Conservation (phyloP, 2,797 vertebrate genomes). For the Spea hammondii region DNA sequence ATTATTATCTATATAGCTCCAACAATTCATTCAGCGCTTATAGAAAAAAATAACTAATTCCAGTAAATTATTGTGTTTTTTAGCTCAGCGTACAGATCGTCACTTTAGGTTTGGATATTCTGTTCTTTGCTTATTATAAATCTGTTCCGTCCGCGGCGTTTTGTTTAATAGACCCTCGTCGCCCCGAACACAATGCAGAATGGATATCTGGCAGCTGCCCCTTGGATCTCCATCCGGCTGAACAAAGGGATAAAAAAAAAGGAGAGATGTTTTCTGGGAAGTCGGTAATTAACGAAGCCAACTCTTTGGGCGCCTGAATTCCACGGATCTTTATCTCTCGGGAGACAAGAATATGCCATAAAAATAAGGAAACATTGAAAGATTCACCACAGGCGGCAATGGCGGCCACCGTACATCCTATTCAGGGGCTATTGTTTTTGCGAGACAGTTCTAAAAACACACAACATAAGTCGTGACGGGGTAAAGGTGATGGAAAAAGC, state of each 20-base stretch:
- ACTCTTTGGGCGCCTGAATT: conserved; percentile 37
- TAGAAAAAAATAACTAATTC: too few relatives aligned
- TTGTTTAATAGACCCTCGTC: neutral
- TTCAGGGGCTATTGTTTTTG: too few relatives aligned
- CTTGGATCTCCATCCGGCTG: conserved; percentile 22
- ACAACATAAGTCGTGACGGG: too few relatives aligned
- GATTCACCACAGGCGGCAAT: conserved; percentile 11
- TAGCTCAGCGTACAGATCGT: too few relatives aligned
- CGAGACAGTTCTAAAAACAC: too few relatives aligned
- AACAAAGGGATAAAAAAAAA: conserved; percentile 32
- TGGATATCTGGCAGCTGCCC: conserved; percentile 43
- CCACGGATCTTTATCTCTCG: conserved; percentile 23
- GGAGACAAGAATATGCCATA: conserved; percentile 34
- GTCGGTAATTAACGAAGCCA: conserved; percentile 28
- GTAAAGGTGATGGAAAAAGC: too few relatives aligned
- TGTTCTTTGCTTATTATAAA: neutral
- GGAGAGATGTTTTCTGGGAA: conserved; percentile 51
- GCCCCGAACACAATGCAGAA: conserved; percentile 22
- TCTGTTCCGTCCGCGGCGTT: neutral
- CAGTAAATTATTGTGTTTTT: too few relatives aligned
- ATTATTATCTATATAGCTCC: too few relatives aligned
- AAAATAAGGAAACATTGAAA: conserved; percentile 27
- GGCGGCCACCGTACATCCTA: neutral
- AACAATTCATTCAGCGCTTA: too few relatives aligned
- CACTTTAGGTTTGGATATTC: too few relatives aligned